A percentile compares a stretch with the other conserved stretches of the same genome.
phyloP scores from a whole-genome alignment of 2,113 vertebrate species.

The Tachuris rubrigastra region DNA sequence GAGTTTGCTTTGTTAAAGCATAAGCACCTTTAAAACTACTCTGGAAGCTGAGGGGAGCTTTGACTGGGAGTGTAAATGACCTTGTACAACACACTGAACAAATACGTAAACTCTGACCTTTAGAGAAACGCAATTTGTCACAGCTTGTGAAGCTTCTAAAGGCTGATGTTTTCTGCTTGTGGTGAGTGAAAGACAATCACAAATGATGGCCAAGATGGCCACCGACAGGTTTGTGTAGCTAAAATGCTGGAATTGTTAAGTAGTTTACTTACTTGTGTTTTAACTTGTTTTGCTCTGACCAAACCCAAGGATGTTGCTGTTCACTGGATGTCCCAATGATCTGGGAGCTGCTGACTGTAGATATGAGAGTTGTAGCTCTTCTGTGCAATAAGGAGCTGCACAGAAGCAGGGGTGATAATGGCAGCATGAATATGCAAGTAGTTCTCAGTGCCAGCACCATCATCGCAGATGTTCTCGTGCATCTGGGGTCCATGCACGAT shows the following conservation, averaged over 20 bases:
- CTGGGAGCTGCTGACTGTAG: background rate
- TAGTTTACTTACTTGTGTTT: background rate
- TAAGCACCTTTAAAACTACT: rapidly evolving
- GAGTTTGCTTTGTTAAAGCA: background rate
- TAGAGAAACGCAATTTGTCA: background rate
- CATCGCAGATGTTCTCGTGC: constrained; percentile 54
- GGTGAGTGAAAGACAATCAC: background rate
- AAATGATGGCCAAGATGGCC: background rate
- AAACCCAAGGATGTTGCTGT: background rate
- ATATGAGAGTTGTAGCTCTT: background rate
- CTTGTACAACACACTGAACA: background rate
- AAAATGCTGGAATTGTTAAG: background rate
- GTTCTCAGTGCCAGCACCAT: constrained; percentile 12
- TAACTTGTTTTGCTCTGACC: background rate
- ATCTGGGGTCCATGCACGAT: constrained; percentile 29
- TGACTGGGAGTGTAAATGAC: background rate
- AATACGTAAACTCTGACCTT: no score
- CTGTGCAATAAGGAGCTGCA: background rate
- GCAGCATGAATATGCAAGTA: constrained; percentile 54
- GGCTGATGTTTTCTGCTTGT: rapidly evolving
- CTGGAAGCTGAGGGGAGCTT: background rate
- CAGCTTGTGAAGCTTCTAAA: background rate
- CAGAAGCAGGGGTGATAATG: background rate
- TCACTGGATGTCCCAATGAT: background rate
- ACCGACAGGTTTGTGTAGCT: background rate